Evolutionary conservation across 2,888 invertebrate genomes (phyloP).

Genomic region (Andrena chrysosceles): DNA sequence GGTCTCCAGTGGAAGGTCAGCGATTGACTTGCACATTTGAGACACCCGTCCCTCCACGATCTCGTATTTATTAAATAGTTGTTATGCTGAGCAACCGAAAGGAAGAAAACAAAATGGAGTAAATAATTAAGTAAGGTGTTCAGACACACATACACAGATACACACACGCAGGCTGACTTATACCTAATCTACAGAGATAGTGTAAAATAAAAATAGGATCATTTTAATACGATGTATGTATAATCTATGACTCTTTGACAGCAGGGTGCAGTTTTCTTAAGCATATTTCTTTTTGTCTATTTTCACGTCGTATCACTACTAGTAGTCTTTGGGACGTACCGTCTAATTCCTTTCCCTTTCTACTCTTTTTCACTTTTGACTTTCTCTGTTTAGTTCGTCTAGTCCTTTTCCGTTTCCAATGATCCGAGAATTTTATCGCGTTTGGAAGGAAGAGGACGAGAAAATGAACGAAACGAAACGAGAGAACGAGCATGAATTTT

Average conservation of each 20-base stretch:
- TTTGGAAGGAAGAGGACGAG: constrained; percentile 48
- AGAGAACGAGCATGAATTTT: constrained; percentile 61
- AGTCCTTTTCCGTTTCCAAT: constrained; percentile 64
- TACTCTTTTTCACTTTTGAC: constrained; percentile 49
- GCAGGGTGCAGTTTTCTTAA: constrained; percentile 73
- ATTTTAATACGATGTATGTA: constrained; percentile 75
- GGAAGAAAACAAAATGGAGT: constrained; percentile 54
- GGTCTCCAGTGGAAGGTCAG: constrained; percentile 66
- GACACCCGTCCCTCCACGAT: constrained; percentile 79
- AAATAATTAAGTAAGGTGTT: constrained; percentile 73
- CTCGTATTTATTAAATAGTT: constrained; percentile 79
- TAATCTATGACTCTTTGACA: constrained; percentile 73
- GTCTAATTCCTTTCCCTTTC: constrained; percentile 55
- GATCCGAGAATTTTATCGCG: constrained; percentile 12
- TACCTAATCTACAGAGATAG: constrained; percentile 72
- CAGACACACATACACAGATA: constrained; percentile 33
- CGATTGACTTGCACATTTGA: constrained; percentile 68
- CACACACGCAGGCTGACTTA: constrained; percentile 72
- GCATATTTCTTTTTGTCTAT: constrained; percentile 63
- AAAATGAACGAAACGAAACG: constrained; percentile 19
- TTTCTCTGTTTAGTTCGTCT: constrained; percentile 45
- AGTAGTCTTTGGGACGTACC: constrained; percentile 63
- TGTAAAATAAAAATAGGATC: constrained; percentile 72
- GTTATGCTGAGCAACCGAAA: constrained; percentile 64
- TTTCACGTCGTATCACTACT: constrained; percentile 72